Percentiles rank a stretch among this genome's conserved stretches.
These are phyloP conservation scores for Drosophila ezoana DNA, from an alignment of 2,888 invertebrate genomes.

Conservation along the genomic window DNA sequence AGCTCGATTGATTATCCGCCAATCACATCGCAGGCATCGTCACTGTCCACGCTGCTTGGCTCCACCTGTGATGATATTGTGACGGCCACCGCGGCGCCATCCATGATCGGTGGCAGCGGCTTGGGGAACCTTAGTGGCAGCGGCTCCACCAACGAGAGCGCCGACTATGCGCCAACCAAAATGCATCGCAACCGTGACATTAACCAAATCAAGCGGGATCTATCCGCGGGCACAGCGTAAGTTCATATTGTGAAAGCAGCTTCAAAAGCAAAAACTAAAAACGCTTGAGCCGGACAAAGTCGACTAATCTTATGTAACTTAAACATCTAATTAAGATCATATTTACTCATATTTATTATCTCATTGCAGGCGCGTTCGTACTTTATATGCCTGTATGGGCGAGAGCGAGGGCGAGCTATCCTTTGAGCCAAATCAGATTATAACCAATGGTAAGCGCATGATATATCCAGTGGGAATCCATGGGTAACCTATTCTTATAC, in stretches of 20 bases:
- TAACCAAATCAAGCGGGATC: constrained; percentile 84
- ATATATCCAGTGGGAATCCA: not conserved
- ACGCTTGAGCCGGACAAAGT: no score
- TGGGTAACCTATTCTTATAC: not conserved
- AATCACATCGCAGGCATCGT: constrained; percentile 81
- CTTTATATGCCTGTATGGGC: constrained; percentile 97
- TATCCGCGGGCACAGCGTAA: constrained; percentile 84
- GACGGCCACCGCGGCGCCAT: constrained; percentile 78
- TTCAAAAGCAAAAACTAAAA: not conserved
- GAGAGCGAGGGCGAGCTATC: constrained; percentile 98
- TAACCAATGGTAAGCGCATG: constrained; percentile 92
- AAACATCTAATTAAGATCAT: not conserved
- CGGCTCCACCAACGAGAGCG: constrained; percentile 64
- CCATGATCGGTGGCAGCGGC: constrained; percentile 75
- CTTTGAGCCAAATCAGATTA: constrained; percentile 99
- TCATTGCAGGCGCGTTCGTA: constrained; percentile 91
- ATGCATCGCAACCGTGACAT: constrained; percentile 86
- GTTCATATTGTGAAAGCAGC: constrained; percentile 36
- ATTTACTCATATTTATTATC: not conserved
- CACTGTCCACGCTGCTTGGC: constrained; percentile 79
- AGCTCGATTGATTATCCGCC: constrained; percentile 82
- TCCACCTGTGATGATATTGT: constrained; percentile 83
- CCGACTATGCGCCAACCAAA: constrained; percentile 86
- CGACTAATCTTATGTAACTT: no score
- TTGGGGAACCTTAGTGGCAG: constrained; percentile 61